These are phyloP conservation scores for Hippolais icterina DNA, from an alignment of 2,113 vertebrate species.

Conservation along the genomic window DNA sequence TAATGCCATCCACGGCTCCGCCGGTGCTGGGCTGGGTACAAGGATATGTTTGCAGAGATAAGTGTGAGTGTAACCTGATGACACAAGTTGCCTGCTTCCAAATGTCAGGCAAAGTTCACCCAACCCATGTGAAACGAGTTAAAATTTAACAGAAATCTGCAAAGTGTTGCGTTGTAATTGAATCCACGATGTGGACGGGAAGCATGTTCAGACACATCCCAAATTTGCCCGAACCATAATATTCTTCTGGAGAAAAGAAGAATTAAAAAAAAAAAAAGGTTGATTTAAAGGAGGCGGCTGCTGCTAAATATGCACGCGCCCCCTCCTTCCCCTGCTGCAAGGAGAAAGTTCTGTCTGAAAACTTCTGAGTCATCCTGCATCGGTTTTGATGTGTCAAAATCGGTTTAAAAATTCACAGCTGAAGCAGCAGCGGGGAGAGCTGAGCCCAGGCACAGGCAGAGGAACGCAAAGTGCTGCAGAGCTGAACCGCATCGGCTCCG, in stretches of 20 bases:
- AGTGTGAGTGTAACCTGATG: constrained; percentile 73
- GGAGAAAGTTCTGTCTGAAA: constrained; percentile 31
- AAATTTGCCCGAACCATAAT: neutral
- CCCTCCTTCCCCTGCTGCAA: neutral
- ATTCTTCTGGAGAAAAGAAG: neutral
- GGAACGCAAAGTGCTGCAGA: neutral
- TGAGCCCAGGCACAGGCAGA: neutral
- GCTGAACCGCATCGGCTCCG: neutral
- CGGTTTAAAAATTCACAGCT: constrained; percentile 4
- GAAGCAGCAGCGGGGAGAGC: neutral
- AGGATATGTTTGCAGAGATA: constrained; percentile 67
- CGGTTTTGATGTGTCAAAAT: constrained; percentile 15
- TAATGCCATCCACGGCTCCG: neutral
- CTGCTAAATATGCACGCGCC: neutral
- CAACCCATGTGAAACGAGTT: constrained; percentile 70
- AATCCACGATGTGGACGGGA: neutral
- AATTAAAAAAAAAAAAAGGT: neutral
- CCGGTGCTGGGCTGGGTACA: constrained; percentile 48
- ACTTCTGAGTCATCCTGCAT: constrained; percentile 30
- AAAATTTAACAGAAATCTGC: constrained; percentile 69
- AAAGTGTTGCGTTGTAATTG: constrained; percentile 26
- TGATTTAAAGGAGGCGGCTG: neutral
- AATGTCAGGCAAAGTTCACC: constrained; percentile 75
- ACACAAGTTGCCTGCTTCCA: constrained; percentile 72
- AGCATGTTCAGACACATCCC: constrained; percentile 32